Base-by-base conservation (phyloP, 1,140 invertebrate species). In the Eriosoma lanigerum region DNA sequence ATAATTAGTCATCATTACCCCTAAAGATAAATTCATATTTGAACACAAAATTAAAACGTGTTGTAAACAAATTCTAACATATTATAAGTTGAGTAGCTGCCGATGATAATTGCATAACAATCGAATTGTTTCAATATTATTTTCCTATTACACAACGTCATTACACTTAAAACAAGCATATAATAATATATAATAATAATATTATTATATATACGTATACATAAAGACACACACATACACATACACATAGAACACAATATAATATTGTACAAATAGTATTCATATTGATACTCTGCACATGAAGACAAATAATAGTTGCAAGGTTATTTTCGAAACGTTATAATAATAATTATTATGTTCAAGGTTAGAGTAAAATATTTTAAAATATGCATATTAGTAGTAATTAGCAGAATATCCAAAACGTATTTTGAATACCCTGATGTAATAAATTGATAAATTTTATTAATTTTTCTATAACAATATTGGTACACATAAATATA, bases 101-200 rank as follows among this genome's bases (percentile, higher is more conserved):
- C 52, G 2, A 56, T 21, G 8, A 60, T 60, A 60, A 17, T 66
- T 66, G n/a, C 15, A 21, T 44, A 66, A 66, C 19, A 38, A 38
- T 66, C n/a, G 32, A 38, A 44, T 38, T 26, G 19, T 66, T 66
- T 66, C 19, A 38, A 66, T n/a, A n/a, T 38, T 66, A 44, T 66
- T 66, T 66, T 12, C 62, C 62, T 66, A 38, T 64, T 64, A 38
- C 17, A 64, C 29, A 66, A 26, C 19, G 26, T 60, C 17, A 29
- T 66, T 66, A n/a, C 62, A 44, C 10, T 21, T 19, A 12, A 44
- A 64, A 38, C 8, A 15, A 66, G 9, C 10, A 3, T 66, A 38
- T 66, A 60, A 58, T 13, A 58, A 58, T 58, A 58, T 24, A 10
- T 24, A 21, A 56, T 56, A 56, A n/a, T 66, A 66, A 66, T 38